A percentile compares a stretch with the other conserved stretches of the same genome.
phyloP scores from a whole-genome alignment of 2,113 vertebrate species.

The Notechis scutatus region DNA sequence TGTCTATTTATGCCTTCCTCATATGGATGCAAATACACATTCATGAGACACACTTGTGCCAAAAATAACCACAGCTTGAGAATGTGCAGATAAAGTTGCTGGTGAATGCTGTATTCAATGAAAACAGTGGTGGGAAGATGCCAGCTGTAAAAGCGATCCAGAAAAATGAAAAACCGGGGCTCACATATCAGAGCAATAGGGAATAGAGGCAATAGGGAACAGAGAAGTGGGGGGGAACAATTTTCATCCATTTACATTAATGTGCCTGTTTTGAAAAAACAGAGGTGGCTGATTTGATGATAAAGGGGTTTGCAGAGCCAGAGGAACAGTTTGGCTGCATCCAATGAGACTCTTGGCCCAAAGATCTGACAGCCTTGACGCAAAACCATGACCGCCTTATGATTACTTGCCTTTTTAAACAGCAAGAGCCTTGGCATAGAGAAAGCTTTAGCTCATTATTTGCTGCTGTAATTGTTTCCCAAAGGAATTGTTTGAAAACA shows the following conservation, averaged over 20 bases:
- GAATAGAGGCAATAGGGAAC: not conserved
- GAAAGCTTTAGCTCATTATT: not conserved
- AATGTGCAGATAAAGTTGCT: constrained; percentile 23
- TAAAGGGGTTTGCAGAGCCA: not conserved
- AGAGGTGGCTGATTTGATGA: not conserved
- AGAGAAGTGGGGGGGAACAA: not conserved
- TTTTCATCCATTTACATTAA: not conserved
- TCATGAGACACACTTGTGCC: constrained; percentile 1
- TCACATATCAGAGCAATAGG: not conserved
- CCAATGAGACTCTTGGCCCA: not conserved
- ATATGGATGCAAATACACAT: not conserved
- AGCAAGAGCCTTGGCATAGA: not conserved
- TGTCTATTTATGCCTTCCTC: not conserved
- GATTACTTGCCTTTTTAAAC: constrained; percentile 12
- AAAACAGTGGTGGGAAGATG: constrained; percentile 15
- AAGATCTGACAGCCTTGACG: constrained; percentile 3
- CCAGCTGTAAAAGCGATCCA: constrained; percentile 6
- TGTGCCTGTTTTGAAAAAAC: not conserved
- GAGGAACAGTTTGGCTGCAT: not conserved
- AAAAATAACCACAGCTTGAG: not conserved
- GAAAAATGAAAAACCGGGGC: not conserved
- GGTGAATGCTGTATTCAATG: not conserved
- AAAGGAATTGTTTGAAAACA: constrained; percentile 2
- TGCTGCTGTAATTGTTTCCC: not conserved
- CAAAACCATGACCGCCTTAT: constrained; percentile 2